Base-by-base conservation (phyloP, 2,113 vertebrate species). In the Peromyscus leucopus region DNA sequence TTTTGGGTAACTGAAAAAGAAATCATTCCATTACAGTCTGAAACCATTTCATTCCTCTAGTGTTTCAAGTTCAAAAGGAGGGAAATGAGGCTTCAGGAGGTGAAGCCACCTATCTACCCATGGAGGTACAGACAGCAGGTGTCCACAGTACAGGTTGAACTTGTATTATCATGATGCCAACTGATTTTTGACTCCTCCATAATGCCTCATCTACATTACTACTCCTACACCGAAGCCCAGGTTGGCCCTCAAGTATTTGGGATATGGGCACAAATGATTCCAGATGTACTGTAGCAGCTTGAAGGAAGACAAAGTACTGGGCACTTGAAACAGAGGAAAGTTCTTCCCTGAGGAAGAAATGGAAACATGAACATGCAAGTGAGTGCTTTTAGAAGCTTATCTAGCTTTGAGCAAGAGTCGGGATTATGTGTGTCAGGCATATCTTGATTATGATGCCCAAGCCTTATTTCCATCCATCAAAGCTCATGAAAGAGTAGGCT, bases 321-420 rank as follows among this genome's bases (percentile, higher is more conserved):
- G n/a, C 39, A 65, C 12, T 15, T 93, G 39, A 55, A 78, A 39
- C 5, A 67, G 51, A 85, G 17, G 59, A 55, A 55, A 48, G 12
- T 13, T 89, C 10, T 92, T 94, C 42, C n/a, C n/a, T 67, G 59
- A 93, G 57, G 71, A 92, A 33, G 72, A 48, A 42, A 51, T 75
- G 26, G 24, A 83, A n/a, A 59, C 39, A 71, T 46, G 55, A 48
- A 79, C n/a, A 33, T 6, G 4, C 21, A 69, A 74, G 33, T 17
- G 36, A 65, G 0, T 80, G 31, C 17, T 85, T 89, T 46, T 28
- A 93, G 75, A 69, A 89, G 51, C 36, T 55, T 89, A 46, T 5
- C 24, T 96, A 42, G 51, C 26, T 94, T 95, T 57, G 61, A 46
- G 24, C 93, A 33, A 84, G 48, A 82, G 15, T 75, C 48, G 84